Percentiles rank a stretch among this genome's conserved stretches.
Evolutionary conservation across 2,888 invertebrate genomes (phyloP).

Genomic region (Caenorhabditis sp.): DNA sequence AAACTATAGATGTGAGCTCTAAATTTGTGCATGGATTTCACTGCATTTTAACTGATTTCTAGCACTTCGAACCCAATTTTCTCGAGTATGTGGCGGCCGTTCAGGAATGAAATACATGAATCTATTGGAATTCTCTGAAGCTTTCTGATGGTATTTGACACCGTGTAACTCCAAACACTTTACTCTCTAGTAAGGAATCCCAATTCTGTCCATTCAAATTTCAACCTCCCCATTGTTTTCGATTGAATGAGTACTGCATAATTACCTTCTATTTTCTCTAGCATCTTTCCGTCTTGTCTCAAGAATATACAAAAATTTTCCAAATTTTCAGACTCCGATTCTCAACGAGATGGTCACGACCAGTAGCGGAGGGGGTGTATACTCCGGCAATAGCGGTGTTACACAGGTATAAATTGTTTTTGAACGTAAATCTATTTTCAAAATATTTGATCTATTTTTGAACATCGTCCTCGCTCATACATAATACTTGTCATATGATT

Average conservation of each 20-base stretch:
- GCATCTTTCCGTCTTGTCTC: background rate
- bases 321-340: conserved; percentile 42
- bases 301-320: too few species aligned
- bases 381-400: conserved; percentile 31
- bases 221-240: background rate
- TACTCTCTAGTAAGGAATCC: too few species aligned
- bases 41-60: too few species aligned
- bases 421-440: conserved; percentile 10
- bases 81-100: too few species aligned
- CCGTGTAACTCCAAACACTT: too few species aligned
- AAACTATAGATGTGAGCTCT: background rate
- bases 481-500: background rate
- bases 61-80: too few species aligned
- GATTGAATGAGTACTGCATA: background rate
- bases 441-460: conserved; percentile 1
- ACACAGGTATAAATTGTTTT: conserved; percentile 32
- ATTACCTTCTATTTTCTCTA: background rate
- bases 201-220: too few species aligned
- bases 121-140: too few species aligned
- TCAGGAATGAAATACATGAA: too few species aligned
- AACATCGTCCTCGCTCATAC: background rate
- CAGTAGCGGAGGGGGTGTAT: conserved; percentile 53
- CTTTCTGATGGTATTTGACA: too few species aligned
- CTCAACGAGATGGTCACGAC: conserved; percentile 60
- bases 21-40: too few species aligned